Evolutionary conservation across 2,113 vertebrate genomes (phyloP), one percentile per base, ranked within the genome.

Genomic region (Carettochelys insculpta): DNA sequence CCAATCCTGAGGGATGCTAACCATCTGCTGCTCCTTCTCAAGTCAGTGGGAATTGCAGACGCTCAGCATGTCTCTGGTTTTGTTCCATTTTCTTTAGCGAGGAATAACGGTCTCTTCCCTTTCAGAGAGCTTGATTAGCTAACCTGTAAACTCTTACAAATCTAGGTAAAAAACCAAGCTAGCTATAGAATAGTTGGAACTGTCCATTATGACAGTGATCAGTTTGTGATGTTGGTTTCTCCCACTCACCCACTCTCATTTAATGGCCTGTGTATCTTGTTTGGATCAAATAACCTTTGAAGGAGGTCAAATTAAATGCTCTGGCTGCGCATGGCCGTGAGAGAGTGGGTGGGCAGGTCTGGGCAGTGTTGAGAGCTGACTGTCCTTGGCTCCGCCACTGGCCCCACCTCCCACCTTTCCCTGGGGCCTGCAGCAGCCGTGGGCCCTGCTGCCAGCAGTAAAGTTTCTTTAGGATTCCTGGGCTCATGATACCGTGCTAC

Each of bases 281-380:
- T 91, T 68, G 41, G 65, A 82, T 75, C 77, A 51, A 90, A 51
- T 48, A 90, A 80, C 77, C 29, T 94, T 92, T 61, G 53, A 79
- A 92, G 73, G 65, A 43, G 68, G 89, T 77, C 65, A 53, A 25
- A 54, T 25, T 5, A 54, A 25, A 11, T 54, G 24, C 24, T 54
- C 24, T n/a, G n/a, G n/a, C n/a, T n/a, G n/a, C n/a, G n/a, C n/a
- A n/a, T n/a, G n/a, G n/a, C n/a, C n/a, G n/a, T n/a, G n/a, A n/a
- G n/a, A n/a, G n/a, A n/a, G n/a, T n/a, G n/a, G n/a, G n/a, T n/a
- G n/a, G n/a, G n/a, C n/a, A n/a, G n/a, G n/a, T n/a, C n/a, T n/a
- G n/a, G n/a, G n/a, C n/a, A n/a, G n/a, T n/a, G n/a, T n/a, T n/a
- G n/a, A n/a, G n/a, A n/a, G n/a, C n/a, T n/a, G n/a, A n/a, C n/a